These are phyloP conservation scores for Dryocosmus kuriphilus DNA, from an alignment of 2,888 invertebrate species.

Conservation along the genomic window DNA sequence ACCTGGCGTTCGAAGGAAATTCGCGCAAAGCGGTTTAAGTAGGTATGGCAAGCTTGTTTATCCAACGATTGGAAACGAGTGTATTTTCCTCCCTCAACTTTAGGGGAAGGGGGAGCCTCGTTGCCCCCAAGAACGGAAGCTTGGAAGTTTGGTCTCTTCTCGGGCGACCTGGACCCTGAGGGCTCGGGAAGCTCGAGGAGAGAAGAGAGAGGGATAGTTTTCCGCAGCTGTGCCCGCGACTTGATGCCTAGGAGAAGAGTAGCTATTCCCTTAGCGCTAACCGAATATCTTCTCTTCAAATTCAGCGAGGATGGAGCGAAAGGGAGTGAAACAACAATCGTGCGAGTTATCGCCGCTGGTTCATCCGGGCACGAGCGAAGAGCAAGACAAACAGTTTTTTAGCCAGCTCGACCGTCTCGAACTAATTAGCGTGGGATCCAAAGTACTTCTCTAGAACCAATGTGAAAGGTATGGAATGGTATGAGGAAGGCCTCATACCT, in stretches of 20 bases:
- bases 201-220: constrained; percentile 49
- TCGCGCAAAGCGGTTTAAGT: constrained; percentile 4
- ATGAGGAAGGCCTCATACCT: neutral
- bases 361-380: constrained; percentile 57
- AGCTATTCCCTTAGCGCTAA: constrained; percentile 20
- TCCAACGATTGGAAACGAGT: constrained; percentile 32
- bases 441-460: constrained; percentile 21
- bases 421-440: constrained; percentile 72
- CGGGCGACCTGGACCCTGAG: neutral
- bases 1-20: neutral
- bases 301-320: neutral
- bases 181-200: neutral
- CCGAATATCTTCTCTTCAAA: constrained; percentile 36
- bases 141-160: neutral
- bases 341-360: constrained; percentile 57
- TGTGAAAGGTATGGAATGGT: neutral
- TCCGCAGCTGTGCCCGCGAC: constrained; percentile 55
- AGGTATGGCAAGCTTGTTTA: constrained; percentile 34
- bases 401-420: constrained; percentile 59
- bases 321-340: constrained; percentile 68
- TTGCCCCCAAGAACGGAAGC: constrained; percentile 24
- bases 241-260: constrained; percentile 8
- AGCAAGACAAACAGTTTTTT: constrained; percentile 72
- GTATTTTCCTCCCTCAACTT: constrained; percentile 18
- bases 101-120: neutral